Conservation (phyloP, 2,113 vertebrate genomes). For the Athene noctua region DNA sequence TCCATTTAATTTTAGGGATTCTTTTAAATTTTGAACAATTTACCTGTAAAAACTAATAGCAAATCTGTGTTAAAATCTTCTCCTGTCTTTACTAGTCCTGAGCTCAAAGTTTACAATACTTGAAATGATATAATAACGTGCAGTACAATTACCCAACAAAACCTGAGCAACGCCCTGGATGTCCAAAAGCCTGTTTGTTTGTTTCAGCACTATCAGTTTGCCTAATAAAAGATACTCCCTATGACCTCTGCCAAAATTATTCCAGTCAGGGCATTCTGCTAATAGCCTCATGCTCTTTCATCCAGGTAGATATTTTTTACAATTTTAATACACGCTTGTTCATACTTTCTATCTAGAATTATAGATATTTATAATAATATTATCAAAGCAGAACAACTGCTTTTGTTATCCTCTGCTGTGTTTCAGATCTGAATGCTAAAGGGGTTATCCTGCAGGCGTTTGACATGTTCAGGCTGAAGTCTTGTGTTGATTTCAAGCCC, state of each 20-base stretch:
- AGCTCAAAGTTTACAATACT: neutral
- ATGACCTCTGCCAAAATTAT: neutral
- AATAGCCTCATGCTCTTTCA: neutral
- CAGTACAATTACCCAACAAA: neutral
- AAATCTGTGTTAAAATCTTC: neutral
- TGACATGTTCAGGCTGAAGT: slow-evolving; percentile 83
- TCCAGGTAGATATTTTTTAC: neutral
- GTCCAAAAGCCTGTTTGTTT: neutral
- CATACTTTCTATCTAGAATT: neutral
- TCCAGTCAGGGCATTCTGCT: neutral
- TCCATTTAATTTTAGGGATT: neutral
- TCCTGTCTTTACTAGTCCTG: neutral
- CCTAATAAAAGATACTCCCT: neutral
- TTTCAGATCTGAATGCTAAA: slow-evolving; percentile 75
- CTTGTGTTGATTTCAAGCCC: slow-evolving; percentile 84
- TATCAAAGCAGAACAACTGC: neutral
- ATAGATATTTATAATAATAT: neutral
- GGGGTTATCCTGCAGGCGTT: slow-evolving; percentile 78
- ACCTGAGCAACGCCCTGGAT: neutral
- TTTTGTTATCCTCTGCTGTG: neutral
- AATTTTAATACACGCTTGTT: neutral
- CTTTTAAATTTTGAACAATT: neutral
- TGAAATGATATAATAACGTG: neutral
- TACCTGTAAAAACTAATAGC: neutral
- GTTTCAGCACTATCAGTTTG: neutral